A percentile compares a stretch with the other conserved stretches of the same genome.
phyloP scores from a whole-genome alignment of 2,888 invertebrate genomes.

The Teleogryllus oceanicus region DNA sequence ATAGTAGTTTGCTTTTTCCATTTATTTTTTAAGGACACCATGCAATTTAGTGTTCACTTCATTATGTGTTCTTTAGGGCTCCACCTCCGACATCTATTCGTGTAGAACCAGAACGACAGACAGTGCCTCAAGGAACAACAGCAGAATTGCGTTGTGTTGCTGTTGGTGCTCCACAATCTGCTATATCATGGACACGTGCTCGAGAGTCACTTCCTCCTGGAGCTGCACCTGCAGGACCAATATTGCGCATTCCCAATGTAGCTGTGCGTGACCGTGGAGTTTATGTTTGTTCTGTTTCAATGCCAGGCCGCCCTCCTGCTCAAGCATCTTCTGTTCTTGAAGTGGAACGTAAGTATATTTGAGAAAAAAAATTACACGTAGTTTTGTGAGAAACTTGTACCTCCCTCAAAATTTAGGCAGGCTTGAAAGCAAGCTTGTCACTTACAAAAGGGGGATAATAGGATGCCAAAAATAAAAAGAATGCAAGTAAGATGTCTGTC shows the following conservation, averaged over 20 bases:
- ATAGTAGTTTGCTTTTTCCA: too few relatives aligned
- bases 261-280: conserved; percentile 74
- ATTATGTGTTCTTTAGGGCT: conserved; percentile 40
- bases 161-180: conserved; percentile 69
- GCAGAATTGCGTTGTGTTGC: conserved; percentile 73
- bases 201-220: conserved; percentile 46
- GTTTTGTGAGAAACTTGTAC: too few relatives aligned
- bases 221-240: conserved; percentile 50
- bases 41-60: too few relatives aligned
- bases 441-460: too few relatives aligned
- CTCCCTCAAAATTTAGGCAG: too few relatives aligned
- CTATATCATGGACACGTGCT: conserved; percentile 77
- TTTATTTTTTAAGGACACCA: too few relatives aligned
- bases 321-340: conserved; percentile 72
- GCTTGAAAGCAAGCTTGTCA: too few relatives aligned
- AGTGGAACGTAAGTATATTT: conserved; percentile 70
- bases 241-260: conserved; percentile 63
- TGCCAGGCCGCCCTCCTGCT: conserved; percentile 54
- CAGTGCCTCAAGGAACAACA: conserved; percentile 61
- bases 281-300: conserved; percentile 76
- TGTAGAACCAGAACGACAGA: conserved; percentile 62
- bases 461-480: too few relatives aligned
- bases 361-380: too few relatives aligned
- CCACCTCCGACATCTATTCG: conserved; percentile 51
- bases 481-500: too few relatives aligned